Conservation (phyloP, 1,140 invertebrate species). For the Leptinotarsa defecta region DNA sequence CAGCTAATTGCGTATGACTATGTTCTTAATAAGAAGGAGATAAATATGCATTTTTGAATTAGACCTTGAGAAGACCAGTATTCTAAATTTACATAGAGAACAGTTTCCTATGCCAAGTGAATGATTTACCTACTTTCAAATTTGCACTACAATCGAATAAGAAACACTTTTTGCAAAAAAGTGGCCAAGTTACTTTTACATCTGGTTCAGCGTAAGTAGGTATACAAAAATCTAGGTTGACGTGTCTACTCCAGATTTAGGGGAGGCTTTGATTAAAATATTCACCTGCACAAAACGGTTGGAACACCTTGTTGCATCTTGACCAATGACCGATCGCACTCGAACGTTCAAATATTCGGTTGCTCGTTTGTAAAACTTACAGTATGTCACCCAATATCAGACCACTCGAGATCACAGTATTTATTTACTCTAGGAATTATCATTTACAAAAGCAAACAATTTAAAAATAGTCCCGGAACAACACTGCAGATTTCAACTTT, state of each 20-base stretch:
- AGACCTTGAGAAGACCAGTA: not conserved
- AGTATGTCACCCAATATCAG: not conserved
- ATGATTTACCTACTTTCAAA: conserved; percentile 33
- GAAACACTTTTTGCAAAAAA: conserved; percentile 8
- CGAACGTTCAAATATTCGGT: not conserved
- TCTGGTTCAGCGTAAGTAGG: not conserved
- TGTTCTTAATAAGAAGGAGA: conserved; percentile 9
- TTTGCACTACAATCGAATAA: conserved; percentile 10
- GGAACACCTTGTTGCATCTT: conserved; percentile 24
- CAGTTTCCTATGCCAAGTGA: conserved; percentile 17
- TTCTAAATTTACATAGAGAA: conserved; percentile 9
- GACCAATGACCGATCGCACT: conserved; percentile 1
- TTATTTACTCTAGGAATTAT: conserved; percentile 9
- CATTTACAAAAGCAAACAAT: conserved; percentile 13
- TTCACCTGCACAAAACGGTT: conserved; percentile 18
- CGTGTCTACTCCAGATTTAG: not conserved
- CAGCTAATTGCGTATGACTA: not conserved
- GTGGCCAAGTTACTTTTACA: not conserved
- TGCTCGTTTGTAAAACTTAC: not conserved
- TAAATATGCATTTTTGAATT: conserved; percentile 2
- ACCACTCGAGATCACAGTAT: conserved; percentile 12
- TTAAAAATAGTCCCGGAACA: conserved; percentile 9
- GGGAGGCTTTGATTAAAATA: conserved; percentile 3
- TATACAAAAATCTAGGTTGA: not conserved
- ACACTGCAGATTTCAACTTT: not conserved